Evolutionary conservation across 2,797 vertebrate species (phyloP).

Genomic region (Argyrosomus regius): DNA sequence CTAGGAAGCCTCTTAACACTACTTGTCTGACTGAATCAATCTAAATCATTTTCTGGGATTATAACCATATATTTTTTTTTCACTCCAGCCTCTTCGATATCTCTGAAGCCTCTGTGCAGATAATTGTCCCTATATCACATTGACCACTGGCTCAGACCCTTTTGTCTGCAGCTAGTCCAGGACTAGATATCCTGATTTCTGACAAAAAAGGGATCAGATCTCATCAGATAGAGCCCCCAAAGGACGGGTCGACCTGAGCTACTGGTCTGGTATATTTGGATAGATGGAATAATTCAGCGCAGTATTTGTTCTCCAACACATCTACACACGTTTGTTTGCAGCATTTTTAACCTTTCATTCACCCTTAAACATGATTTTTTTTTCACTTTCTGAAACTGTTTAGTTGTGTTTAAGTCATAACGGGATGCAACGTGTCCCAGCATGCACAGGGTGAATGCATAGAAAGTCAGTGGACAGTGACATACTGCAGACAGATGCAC

Average conservation of each 20-base stretch:
- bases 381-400: conserved; percentile 31
- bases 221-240: conserved; percentile 55
- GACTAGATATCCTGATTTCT: conserved; percentile 62
- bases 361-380: conserved; percentile 11
- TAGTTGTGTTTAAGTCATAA: conserved; percentile 28
- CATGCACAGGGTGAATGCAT: conserved; percentile 12
- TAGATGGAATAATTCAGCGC: conserved; percentile 30
- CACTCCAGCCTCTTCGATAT: conserved; percentile 17
- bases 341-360: conserved; percentile 26
- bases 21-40: conserved; percentile 45
- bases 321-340: conserved; percentile 3
- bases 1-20: conserved; percentile 37
- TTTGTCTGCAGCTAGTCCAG: conserved; percentile 59
- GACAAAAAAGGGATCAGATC: conserved; percentile 60
- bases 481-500: conserved; percentile 1
- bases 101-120: conserved; percentile 31
- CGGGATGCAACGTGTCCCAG: conserved; percentile 10
- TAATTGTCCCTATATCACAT: conserved; percentile 50
- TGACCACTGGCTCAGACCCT: conserved; percentile 41
- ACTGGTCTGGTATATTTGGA: conserved; percentile 33
- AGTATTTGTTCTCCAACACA: conserved; percentile 26
- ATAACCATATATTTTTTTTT: conserved; percentile 18
- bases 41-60: conserved; percentile 37
- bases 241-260: conserved; percentile 42
- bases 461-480: conserved; percentile 9